Base-by-base conservation (phyloP, 2,888 invertebrate genomes). In the Drosophila suboccidentalis region DNA sequence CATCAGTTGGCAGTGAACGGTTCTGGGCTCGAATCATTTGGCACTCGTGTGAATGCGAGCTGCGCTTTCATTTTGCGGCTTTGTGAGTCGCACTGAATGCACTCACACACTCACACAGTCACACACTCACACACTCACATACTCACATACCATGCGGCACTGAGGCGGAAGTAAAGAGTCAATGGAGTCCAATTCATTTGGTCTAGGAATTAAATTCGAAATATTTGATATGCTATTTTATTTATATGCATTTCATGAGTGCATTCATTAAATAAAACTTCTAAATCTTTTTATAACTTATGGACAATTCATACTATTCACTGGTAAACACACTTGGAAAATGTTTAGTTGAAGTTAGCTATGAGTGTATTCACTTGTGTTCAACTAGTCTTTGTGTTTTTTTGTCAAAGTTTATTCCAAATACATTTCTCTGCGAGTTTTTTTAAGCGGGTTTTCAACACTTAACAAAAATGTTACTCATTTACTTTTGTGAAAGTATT, bases 1-100 rank as follows among this genome's bases (percentile, higher is more conserved):
- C 84, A 66, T 73, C 84, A 74, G 89, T 83, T 85, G 84, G 84
- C 89, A 87, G 88, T 72, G 64, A 71, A 72, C 74, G 63, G 57
- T 57, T 74, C 63, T 69, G 73, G 63, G 22, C 44, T 68, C 55
- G 65, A 76, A 80, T 78, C 88, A 69, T 83, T 88, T 89, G 89
- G 84, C 81, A 85, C 69, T 87, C 84, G 84, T 85, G 84, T 87
- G 84, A 85, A 87, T 70, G 66, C 50, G 66, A 62, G 41, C 58
- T 59, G 57, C 29, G 72, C 67, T 53, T 53, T 70, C 59, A 50
- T 61, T 53, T 69, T 47, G 32, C 22, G 22, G 19, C 55, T 41
- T 32, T 41, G 29, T 32, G 26, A 29, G 32, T 11, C 9, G 49
- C 11, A 17, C 32, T 50, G 22, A 49, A 19, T 58, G 26, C 61